Evolutionary conservation across 2,888 invertebrate genomes (phyloP), one percentile per base, ranked within the genome.

Genomic region (Eupithecia vulgata): DNA sequence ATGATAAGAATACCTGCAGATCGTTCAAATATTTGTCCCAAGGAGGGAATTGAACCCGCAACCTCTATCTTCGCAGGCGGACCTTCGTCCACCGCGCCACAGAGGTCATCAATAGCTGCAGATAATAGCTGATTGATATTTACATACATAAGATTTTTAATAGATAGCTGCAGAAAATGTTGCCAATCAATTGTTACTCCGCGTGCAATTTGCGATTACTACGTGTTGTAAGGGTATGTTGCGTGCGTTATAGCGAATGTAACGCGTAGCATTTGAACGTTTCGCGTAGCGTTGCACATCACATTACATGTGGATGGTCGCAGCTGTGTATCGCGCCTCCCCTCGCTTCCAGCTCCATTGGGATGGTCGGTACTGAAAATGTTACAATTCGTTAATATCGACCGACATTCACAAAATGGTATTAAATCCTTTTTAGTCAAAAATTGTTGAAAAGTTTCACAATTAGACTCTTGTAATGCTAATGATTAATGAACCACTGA

Each of bases 321-420:
- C 98, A 52, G 98, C 98, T 34, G 98, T 98, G 93, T 98, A 98
- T 85, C 98, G 96, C 13, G 98, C 98, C 90, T 98, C 98, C 15
- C 98, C 98, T 84, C 98, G 95, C 83, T 97, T 95, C 97, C 98
- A 98, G 84, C 97, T 96, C 98, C 98, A 98, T 81, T 98, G 98
- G 82, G 97, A 98, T 78, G 99, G 99, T 79, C 99, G 98, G 90
- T 99, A 98, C 99, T 99, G 95, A 10, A 74, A 73, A 48, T 34
- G 25, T 57, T 21, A 35, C 6, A 34, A 37, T 4, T n/a, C 30
- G 34, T 34, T 37, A n/a, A 35, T 62, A 10, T 37, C 35, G 3
- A 21, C 25, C 35, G 3, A 21, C 25, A 12, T 57, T 13, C 25
- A 52, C 21, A 52, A n/a, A n/a, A n/a, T n/a, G 30, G 30, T 30